phyloP scores from a whole-genome alignment of 2,888 invertebrate genomes.

The Apoderus coryli region DNA sequence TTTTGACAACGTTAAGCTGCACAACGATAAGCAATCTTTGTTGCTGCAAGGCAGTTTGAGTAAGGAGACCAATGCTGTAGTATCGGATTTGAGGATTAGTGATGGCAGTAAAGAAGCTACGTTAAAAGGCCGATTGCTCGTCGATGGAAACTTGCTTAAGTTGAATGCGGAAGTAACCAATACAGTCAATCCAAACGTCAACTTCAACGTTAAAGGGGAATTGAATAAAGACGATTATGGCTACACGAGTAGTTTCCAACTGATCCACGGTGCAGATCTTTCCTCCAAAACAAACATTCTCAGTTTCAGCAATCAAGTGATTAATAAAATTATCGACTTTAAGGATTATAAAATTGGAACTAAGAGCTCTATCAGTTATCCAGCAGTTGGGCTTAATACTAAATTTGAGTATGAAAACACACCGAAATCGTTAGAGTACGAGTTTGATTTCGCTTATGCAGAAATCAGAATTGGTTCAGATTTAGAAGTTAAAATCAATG shows the following conservation, averaged over 20 bases:
- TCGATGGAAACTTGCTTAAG: constrained; percentile 33
- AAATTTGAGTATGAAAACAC: constrained; percentile 43
- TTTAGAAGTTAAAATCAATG: constrained; percentile 32
- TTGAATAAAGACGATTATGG: constrained; percentile 16
- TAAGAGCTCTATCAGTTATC: constrained; percentile 41
- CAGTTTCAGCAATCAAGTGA: constrained; percentile 27
- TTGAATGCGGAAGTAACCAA: constrained; percentile 40
- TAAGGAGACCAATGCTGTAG: constrained; percentile 29
- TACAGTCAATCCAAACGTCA: constrained; percentile 42
- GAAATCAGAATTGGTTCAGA: constrained; percentile 41
- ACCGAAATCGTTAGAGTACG: constrained; percentile 40
- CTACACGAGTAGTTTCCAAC: constrained; percentile 24
- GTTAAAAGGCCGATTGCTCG: constrained; percentile 27
- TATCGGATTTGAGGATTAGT: constrained; percentile 37
- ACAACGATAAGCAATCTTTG: constrained; percentile 32
- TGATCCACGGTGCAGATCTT: constrained; percentile 48
- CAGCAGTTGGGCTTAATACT: constrained; percentile 35
- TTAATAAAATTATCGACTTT: constrained; percentile 24
- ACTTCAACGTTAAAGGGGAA: constrained; percentile 46
- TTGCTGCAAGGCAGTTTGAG: constrained; percentile 38
- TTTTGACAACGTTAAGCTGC: constrained; percentile 41
- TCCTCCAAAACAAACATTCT: constrained; percentile 41
- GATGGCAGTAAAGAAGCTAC: constrained; percentile 35
- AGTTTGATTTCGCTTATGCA: constrained; percentile 41
- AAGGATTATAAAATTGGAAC: constrained; percentile 36